These are phyloP conservation scores for Magallana angulata DNA, from an alignment of 1,140 invertebrate species.

Conservation along the genomic window DNA sequence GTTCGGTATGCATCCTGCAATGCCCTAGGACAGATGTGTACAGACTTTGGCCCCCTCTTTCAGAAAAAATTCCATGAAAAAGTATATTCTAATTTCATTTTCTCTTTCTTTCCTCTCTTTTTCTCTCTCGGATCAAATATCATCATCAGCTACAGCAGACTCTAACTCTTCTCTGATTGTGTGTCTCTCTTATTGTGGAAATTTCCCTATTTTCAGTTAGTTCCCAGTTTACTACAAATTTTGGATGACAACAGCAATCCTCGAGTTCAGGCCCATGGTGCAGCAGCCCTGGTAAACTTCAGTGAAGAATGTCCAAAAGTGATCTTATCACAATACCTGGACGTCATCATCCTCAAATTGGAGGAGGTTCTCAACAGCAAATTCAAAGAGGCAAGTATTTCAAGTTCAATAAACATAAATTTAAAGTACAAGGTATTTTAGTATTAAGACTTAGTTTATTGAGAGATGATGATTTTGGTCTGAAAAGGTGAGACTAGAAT, in stretches of 20 bases:
- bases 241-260: conserved; percentile 95
- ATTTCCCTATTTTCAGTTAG: conserved; percentile 82
- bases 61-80: conserved; percentile 90
- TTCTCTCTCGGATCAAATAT: background rate
- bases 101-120: background rate
- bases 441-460: too few relatives aligned
- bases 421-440: too few relatives aligned
- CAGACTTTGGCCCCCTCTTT: conserved; percentile 97
- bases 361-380: conserved; percentile 94
- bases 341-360: conserved; percentile 93
- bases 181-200: too few relatives aligned
- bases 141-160: background rate
- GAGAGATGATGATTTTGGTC: too few relatives aligned
- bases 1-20: conserved; percentile 99
- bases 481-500: too few relatives aligned
- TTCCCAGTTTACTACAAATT: conserved; percentile 93
- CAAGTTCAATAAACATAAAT: too few relatives aligned
- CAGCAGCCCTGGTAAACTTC: conserved; percentile 98
- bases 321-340: conserved; percentile 93
- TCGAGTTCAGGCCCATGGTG: conserved; percentile 90
- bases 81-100: background rate
- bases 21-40: conserved; percentile 99
- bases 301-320: conserved; percentile 98
- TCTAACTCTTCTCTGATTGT: too few relatives aligned
- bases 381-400: conserved; percentile 88